Evolutionary conservation across 2,113 vertebrate genomes (phyloP).

Genomic region (Microcebus lehilahytsara): DNA sequence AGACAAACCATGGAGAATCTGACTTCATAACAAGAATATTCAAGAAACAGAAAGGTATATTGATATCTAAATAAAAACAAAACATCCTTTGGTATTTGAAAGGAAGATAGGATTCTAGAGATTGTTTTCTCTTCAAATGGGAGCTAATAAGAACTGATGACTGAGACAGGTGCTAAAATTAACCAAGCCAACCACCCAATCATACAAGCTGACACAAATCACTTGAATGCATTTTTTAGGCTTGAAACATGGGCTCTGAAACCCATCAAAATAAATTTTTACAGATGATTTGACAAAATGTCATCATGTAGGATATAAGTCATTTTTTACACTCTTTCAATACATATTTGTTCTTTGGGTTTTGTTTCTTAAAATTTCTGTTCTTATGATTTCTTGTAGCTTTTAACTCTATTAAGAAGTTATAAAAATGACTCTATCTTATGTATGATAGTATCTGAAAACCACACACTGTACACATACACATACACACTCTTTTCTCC

Average conservation of each 20-base stretch:
- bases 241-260: slow-evolving; percentile 63
- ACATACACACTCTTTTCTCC: background rate
- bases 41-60: slow-evolving; percentile 26
- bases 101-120: slow-evolving; percentile 40
- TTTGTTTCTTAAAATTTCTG: background rate
- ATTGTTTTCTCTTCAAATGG: slow-evolving; percentile 57
- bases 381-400: background rate
- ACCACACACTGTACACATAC: background rate
- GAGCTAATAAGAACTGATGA: slow-evolving; percentile 70
- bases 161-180: slow-evolving; percentile 67
- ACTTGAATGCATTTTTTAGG: slow-evolving; percentile 67
- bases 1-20: background rate
- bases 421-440: background rate
- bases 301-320: slow-evolving; percentile 65
- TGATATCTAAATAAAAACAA: slow-evolving; percentile 52
- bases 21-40: slow-evolving; percentile 13
- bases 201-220: slow-evolving; percentile 72
- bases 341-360: slow-evolving; percentile 38
- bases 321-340: slow-evolving; percentile 53
- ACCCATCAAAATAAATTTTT: slow-evolving; percentile 73
- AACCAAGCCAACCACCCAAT: slow-evolving; percentile 68
- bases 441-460: background rate
- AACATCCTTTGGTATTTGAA: slow-evolving; percentile 16
- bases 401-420: slow-evolving; percentile 11
- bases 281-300: slow-evolving; percentile 76